Evolutionary conservation across 1,140 invertebrate species (phyloP).

Genomic region (Helicoverpa armigera): DNA sequence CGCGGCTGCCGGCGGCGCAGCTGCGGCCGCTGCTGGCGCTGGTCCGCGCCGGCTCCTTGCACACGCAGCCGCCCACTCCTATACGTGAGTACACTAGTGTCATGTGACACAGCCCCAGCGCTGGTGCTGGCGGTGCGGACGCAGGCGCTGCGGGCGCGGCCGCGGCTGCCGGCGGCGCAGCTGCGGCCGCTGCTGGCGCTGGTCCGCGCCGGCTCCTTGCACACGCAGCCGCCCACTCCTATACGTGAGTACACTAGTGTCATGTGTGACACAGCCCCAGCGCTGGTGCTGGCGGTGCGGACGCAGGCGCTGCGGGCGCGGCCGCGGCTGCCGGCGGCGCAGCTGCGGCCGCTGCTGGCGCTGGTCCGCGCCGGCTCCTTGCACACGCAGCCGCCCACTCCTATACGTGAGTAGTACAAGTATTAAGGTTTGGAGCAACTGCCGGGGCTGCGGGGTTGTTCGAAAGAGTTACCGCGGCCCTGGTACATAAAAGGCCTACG

Average conservation of each 20-base stretch:
- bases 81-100: constrained; percentile 55
- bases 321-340: constrained; percentile 56
- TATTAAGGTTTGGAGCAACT: too few relatives aligned
- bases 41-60: constrained; percentile 97
- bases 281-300: constrained; percentile 70
- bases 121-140: constrained; percentile 71
- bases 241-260: constrained; percentile 55
- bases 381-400: constrained; percentile 86
- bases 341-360: constrained; percentile 86
- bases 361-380: constrained; percentile 97
- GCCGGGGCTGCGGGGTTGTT: too few relatives aligned
- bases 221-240: constrained; percentile 86
- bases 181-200: constrained; percentile 88
- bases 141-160: constrained; percentile 66
- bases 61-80: constrained; percentile 78
- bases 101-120: constrained; percentile 56
- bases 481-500: too few relatives aligned
- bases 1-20: constrained; percentile 55
- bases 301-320: constrained; percentile 67
- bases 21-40: constrained; percentile 88
- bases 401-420: constrained; percentile 61
- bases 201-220: constrained; percentile 97
- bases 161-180: constrained; percentile 55
- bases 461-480: too few relatives aligned
- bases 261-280: constrained; percentile 54